Conservation (phyloP, 1,140 invertebrate genomes). For the Danaus plexippus region DNA sequence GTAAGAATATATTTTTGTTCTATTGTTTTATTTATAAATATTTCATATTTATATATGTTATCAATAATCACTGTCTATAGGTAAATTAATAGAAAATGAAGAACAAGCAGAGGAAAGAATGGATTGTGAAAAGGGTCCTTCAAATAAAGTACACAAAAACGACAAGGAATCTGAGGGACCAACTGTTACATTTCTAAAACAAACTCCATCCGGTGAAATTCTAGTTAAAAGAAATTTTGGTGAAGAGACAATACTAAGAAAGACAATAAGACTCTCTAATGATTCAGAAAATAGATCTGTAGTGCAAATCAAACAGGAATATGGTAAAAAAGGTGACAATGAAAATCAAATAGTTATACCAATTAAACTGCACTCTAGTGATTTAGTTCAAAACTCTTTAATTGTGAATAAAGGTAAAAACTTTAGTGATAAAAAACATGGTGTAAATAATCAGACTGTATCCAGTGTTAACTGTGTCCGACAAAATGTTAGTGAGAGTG, state of each 20-base stretch:
- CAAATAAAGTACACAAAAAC: conserved; percentile 37
- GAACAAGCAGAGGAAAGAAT: conserved; percentile 51
- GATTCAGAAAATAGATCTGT: conserved; percentile 61
- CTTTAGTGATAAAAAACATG: conserved; percentile 64
- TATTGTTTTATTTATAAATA: conserved; percentile 1
- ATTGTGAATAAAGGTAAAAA: conserved; percentile 63
- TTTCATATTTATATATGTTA: not conserved
- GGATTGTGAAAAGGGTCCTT: conserved; percentile 56
- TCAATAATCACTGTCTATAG: conserved; percentile 33
- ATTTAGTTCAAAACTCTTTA: conserved; percentile 62
- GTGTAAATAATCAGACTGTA: conserved; percentile 67
- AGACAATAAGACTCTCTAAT: conserved; percentile 58
- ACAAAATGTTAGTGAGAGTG: conserved; percentile 56
- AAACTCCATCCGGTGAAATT: conserved; percentile 58
- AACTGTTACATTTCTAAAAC: conserved; percentile 55
- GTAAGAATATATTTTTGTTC: conserved; percentile 38
- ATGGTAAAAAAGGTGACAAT: conserved; percentile 55
- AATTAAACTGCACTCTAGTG: conserved; percentile 52
- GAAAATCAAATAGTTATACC: conserved; percentile 60
- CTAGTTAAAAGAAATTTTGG: conserved; percentile 52
- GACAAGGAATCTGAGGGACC: conserved; percentile 42
- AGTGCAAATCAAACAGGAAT: conserved; percentile 54
- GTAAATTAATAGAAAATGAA: conserved; percentile 65
- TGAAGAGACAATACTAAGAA: conserved; percentile 58
- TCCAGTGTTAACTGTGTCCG: conserved; percentile 61